Evolutionary conservation across 2,797 vertebrate species (phyloP), one percentile per base, ranked within the genome.

Genomic region (Acanthis flammea): DNA sequence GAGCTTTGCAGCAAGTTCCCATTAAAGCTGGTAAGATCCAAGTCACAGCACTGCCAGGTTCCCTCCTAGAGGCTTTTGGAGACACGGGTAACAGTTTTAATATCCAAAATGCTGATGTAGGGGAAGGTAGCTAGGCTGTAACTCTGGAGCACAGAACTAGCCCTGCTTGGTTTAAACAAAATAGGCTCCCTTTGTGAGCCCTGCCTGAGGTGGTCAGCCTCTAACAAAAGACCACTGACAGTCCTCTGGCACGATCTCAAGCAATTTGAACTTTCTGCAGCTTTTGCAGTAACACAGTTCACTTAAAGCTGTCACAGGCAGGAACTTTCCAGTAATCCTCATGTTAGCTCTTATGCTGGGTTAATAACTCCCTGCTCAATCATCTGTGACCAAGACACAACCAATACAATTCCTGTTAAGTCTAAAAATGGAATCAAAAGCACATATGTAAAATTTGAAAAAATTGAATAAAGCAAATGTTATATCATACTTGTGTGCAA

Each of bases 161-260:
- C 60, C 54, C 58, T 71, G 79, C 92, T 93, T 33, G 17, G 45
- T 91, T 95, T 92, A 90, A 96, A 94, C 60, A 94, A 95, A 97
- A 96, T 73, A 84, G 78, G 71, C 82, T 74, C 9, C 73, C 48
- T 91, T 96, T 96, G 88, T 94, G 86, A 94, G 82, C 65, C 77
- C 86, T 79, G 92, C 82, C 85, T 77, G 92, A 96, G 94, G 95
- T 96, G 94, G 94, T 80, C 91, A 94, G 88, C 6, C 2, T 88
- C 84, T 88, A 91, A 96, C 96, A 97, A 97, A 95, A 94, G 93
- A 87, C 79, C 88, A 89, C 95, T 92, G 94, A 92, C 95, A 97
- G 83, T 57, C 92, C 85, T 84, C 86, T 95, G 96, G 95, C 96
- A 97, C 3, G 0, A 53, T 80, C 92, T 96, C 92, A 95, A 92